These are phyloP conservation scores for Callimorpha dominula DNA, from an alignment of 2,888 invertebrate genomes.

Conservation along the genomic window DNA sequence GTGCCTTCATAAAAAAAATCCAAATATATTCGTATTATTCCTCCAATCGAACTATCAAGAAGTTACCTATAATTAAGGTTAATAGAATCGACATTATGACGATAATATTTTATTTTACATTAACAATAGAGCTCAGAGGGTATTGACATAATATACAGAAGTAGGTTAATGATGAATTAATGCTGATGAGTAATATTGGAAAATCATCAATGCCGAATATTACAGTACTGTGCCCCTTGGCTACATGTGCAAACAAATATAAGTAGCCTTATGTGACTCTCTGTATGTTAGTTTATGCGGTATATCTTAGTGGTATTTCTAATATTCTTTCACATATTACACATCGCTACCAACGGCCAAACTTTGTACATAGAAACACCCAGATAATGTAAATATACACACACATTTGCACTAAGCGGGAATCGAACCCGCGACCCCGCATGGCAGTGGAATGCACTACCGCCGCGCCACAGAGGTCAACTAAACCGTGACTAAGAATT, in stretches of 20 bases:
- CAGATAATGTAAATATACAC: no score
- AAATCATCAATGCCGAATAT: constrained; percentile 9
- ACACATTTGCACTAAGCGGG: no score
- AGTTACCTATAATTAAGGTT: constrained; percentile 62
- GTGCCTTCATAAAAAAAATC: background rate
- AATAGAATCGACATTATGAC: constrained; percentile 49
- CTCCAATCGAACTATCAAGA: background rate
- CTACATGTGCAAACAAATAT: constrained; percentile 4
- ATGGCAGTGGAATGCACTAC: no score
- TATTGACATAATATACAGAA: constrained; percentile 45
- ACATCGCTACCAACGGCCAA: no score
- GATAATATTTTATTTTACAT: constrained; percentile 31
- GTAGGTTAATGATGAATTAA: constrained; percentile 66
- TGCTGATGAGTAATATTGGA: constrained; percentile 27
- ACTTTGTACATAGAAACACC: no score
- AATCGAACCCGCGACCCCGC: no score
- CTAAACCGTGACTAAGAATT: constrained; percentile 34
- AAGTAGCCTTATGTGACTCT: background rate
- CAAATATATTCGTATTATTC: background rate
- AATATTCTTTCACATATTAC: no score
- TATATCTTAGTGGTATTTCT: no score
- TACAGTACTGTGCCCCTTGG: background rate
- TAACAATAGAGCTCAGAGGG: constrained; percentile 48
- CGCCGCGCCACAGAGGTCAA: no score
- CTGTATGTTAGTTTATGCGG: constrained; percentile 3